phyloP scores from a whole-genome alignment of 2,113 vertebrate genomes.

The Poicephalus meyeri region DNA sequence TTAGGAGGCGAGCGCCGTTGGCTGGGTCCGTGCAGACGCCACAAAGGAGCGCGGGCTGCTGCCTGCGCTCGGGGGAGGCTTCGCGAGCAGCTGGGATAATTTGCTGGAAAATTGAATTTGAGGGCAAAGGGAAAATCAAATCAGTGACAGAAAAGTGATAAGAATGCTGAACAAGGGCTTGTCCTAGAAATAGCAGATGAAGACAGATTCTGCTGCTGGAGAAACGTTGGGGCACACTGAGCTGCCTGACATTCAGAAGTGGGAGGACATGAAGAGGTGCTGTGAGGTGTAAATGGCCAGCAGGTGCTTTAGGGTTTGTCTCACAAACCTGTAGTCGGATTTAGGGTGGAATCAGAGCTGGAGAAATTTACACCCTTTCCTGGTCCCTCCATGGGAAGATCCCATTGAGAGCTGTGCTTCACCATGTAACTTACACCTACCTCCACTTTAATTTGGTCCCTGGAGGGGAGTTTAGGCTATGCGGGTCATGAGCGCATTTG shows the following conservation, averaged over 20 bases:
- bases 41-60: neutral
- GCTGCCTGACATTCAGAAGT: neutral
- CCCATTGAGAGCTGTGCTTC: neutral
- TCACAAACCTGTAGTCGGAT: neutral
- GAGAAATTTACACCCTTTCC: fast-evolving
- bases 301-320: neutral
- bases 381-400: neutral
- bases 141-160: neutral
- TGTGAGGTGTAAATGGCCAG: neutral
- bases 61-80: neutral
- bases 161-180: slow-evolving; percentile 12
- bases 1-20: neutral
- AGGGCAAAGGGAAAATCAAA: slow-evolving; percentile 10
- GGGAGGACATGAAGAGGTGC: neutral
- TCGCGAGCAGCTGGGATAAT: neutral
- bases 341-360: neutral
- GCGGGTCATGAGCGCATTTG: fast-evolving
- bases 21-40: neutral
- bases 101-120: neutral
- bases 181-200: neutral
- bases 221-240: neutral
- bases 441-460: neutral
- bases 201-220: neutral
- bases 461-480: neutral
- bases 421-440: fast-evolving